A percentile compares a stretch with the other conserved stretches of the same genome.
Evolutionary conservation across 2,797 vertebrate genomes (phyloP).

Genomic region (Ispidina picta): DNA sequence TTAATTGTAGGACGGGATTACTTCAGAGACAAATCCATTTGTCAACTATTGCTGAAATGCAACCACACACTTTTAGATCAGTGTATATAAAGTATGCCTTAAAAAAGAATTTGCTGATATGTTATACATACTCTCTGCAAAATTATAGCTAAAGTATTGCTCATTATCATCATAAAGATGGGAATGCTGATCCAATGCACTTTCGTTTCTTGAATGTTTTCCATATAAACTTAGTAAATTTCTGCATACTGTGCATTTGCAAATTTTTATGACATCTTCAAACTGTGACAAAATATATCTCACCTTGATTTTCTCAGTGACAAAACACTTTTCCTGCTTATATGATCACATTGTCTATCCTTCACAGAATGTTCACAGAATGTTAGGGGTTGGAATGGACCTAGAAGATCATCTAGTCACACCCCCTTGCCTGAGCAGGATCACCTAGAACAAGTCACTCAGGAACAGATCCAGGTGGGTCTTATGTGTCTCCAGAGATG

Average conservation of each 20-base stretch:
- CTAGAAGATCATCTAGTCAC: too few relatives aligned
- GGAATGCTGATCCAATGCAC: not conserved
- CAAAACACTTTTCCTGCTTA: not conserved
- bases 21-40: not conserved
- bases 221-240: not conserved
- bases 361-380: too few relatives aligned
- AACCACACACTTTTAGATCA: not conserved
- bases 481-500: too few relatives aligned
- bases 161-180: not conserved
- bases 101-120: not conserved
- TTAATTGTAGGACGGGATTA: not conserved
- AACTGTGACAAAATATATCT: not conserved
- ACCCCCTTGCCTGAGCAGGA: too few relatives aligned
- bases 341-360: not conserved
- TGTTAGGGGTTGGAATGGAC: too few relatives aligned
- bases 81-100: not conserved
- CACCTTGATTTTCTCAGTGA: not conserved
- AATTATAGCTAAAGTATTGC: not conserved
- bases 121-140: not conserved
- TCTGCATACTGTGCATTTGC: not conserved
- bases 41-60: not conserved
- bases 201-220: not conserved
- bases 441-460: too few relatives aligned
- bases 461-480: too few relatives aligned
- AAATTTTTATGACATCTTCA: not conserved